Evolutionary conservation across 2,797 vertebrate species (phyloP), one percentile per base, ranked within the genome.

Genomic region (Lophotriccus pileatus): DNA sequence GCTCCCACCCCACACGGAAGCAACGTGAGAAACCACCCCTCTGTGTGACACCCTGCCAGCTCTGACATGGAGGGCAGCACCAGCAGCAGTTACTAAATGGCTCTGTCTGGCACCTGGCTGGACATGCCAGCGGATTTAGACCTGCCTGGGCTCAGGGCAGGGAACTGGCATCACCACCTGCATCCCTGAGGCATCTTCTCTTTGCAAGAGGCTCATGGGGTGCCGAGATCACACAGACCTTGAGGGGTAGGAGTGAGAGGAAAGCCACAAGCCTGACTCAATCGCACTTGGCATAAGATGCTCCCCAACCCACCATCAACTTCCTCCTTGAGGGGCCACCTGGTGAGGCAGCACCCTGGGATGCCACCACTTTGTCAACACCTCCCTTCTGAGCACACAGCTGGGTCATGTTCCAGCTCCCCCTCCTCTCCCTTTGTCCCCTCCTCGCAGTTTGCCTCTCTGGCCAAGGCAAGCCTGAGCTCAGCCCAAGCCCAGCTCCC

Each of bases 321-420:
- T 20, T 28, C 16, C 21, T 24, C 41, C 50, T 46, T 14, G 9
- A 72, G 63, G 37, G 49, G 39, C 18, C 34, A 44, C 25, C 44
- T 28, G 44, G 47, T 41, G 16, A 50, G 34, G 37, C 37, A 81
- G 58, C 20, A 47, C 4, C 32, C 46, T 1, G 0, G 17, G 60
- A 67, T 23, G 10, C 39, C 72, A 74, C 3, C 32, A 9, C 64
- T 60, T 64, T 10, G 49, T 52, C 46, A 62, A 5, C 52, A 92
- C 24, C 23, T 39, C 59, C 23, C 24, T 44, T 39, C 63, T 75
- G 53, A n/a, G 47, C 1, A 3, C 27, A 25, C n/a, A 87, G 30
- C 46, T 32, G 13, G 0, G 4, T 39, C 0, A 0, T 9, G 14
- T 19, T 49, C 49, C 30, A 3, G 0, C 47, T 89, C 58, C 60